Conservation (phyloP, 2,888 invertebrate genomes). For the Mylabris sibirica region DNA sequence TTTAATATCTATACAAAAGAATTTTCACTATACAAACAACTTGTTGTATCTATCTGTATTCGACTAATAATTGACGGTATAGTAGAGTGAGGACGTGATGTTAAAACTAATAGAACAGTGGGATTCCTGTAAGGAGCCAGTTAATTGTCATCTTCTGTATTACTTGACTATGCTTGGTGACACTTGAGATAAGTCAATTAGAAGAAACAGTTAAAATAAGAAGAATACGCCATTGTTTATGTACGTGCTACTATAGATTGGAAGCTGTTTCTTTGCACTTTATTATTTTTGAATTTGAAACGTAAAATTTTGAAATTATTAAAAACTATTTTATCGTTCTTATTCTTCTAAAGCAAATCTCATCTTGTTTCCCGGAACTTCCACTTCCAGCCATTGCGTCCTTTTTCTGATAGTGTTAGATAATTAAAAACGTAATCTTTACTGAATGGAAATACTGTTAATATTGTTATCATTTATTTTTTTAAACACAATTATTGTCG, state of each 20-base stretch:
- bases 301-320: not conserved
- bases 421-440: constrained; percentile 32
- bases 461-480: constrained; percentile 16
- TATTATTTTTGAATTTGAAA: not conserved
- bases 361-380: constrained; percentile 53
- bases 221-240: constrained; percentile 37
- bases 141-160: constrained; percentile 56
- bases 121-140: constrained; percentile 46
- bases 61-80: constrained; percentile 14
- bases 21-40: constrained; percentile 36
- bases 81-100: constrained; percentile 27
- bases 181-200: constrained; percentile 47
- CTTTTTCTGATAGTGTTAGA: constrained; percentile 38
- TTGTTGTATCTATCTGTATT: constrained; percentile 31
- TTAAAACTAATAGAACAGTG: constrained; percentile 24
- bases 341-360: constrained; percentile 43
- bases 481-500: not conserved
- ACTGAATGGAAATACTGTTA: constrained; percentile 30
- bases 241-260: constrained; percentile 27
- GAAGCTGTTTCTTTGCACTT: no score
- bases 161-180: constrained; percentile 39
- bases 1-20: not conserved
- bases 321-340: constrained; percentile 23
- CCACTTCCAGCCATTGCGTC: constrained; percentile 48
- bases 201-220: constrained; percentile 29